Evolutionary conservation across 1,140 invertebrate genomes (phyloP).

Genomic region (Papilio polyxenes): DNA sequence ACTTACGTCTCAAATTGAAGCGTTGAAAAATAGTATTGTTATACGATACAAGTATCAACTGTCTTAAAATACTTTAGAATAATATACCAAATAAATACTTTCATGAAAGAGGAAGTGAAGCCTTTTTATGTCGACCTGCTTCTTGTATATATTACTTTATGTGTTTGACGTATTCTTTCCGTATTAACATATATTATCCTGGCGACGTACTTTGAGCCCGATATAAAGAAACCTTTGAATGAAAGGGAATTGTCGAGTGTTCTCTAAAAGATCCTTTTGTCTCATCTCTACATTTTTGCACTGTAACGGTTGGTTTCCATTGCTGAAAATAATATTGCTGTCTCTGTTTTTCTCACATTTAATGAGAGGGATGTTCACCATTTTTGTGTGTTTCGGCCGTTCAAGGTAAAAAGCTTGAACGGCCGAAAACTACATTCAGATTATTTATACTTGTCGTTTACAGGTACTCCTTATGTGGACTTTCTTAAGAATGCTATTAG

Average conservation of each 20-base stretch:
- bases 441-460: too few relatives aligned
- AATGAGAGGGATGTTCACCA: too few relatives aligned
- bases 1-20: too few relatives aligned
- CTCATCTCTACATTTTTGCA: neutral
- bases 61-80: neutral
- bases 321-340: neutral
- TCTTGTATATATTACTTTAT: neutral
- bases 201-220: neutral
- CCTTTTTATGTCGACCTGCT: slow-evolving; percentile 13
- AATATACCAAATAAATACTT: neutral
- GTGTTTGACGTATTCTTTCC: slow-evolving; percentile 20
- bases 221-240: neutral
- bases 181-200: slow-evolving; percentile 25
- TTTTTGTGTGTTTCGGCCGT: too few relatives aligned
- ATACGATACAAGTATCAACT: too few relatives aligned
- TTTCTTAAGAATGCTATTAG: too few relatives aligned
- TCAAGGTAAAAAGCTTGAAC: too few relatives aligned
- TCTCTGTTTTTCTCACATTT: neutral
- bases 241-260: slow-evolving; percentile 17
- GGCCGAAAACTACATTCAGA: too few relatives aligned
- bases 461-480: too few relatives aligned
- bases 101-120: neutral
- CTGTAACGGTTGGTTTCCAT: too few relatives aligned
- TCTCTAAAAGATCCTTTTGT: neutral
- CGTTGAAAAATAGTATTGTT: too few relatives aligned